phyloP scores from a whole-genome alignment of 1,140 invertebrate species.

The Drosophila dunni region DNA sequence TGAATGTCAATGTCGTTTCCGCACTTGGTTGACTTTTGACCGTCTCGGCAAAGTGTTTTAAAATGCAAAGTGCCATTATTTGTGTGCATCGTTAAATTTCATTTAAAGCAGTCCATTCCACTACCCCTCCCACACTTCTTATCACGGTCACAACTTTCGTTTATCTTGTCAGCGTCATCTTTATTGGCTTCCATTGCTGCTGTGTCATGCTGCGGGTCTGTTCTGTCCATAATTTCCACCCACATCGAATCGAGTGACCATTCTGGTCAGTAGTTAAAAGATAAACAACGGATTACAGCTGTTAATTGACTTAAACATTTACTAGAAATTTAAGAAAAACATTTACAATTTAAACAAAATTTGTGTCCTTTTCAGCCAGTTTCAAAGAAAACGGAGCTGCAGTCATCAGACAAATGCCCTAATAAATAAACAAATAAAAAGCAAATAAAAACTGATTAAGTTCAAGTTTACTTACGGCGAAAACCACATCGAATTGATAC shows the following conservation, averaged over 20 bases:
- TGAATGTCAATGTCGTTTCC: constrained; percentile 66
- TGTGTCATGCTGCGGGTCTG: constrained; percentile 64
- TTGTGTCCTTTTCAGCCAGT: constrained; percentile 8
- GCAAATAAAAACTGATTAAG: background rate
- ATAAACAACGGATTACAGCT: constrained; percentile 6
- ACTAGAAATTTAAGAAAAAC: background rate
- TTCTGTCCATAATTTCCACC: constrained; percentile 62
- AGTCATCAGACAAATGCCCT: constrained; percentile 7
- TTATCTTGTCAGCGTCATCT: constrained; percentile 76
- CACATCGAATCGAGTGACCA: constrained; percentile 46
- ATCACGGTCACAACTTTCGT: constrained; percentile 53
- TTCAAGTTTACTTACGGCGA: constrained; percentile 8
- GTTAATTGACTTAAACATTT: constrained; percentile 25
- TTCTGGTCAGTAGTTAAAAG: constrained; percentile 1
- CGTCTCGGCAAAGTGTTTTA: constrained; percentile 66
- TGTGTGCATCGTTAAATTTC: constrained; percentile 81
- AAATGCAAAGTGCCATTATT: constrained; percentile 81
- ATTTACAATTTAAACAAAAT: constrained; percentile 8
- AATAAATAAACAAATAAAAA: background rate
- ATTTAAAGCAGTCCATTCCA: constrained; percentile 62
- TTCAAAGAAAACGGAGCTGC: constrained; percentile 7
- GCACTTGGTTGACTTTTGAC: constrained; percentile 54
- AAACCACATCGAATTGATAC: constrained; percentile 20
- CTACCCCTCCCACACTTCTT: constrained; percentile 4
- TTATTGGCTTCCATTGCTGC: constrained; percentile 67